Evolutionary conservation across 1,140 invertebrate species (phyloP).

Genomic region (Penaeus vannamei): DNA sequence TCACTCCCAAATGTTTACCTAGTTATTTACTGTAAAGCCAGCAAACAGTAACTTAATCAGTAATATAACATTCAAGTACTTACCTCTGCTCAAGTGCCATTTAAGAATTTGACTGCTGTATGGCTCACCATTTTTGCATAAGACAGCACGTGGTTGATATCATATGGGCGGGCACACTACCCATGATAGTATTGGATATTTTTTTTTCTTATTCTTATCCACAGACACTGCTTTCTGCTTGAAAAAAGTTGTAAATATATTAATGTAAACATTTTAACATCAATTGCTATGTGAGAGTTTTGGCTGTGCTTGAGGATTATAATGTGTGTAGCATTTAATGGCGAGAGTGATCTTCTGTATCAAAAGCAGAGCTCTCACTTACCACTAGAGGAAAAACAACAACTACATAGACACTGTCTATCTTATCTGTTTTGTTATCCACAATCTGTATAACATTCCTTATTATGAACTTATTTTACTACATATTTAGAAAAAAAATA

Average conservation of each 20-base stretch:
- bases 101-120: constrained; percentile 40
- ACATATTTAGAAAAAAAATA: too few species aligned
- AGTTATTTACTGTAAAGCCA: not conserved
- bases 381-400: too few species aligned
- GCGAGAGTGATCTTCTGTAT: too few species aligned
- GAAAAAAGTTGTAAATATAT: constrained; percentile 46
- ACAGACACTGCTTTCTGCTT: constrained; percentile 20
- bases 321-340: not conserved
- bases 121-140: constrained; percentile 37
- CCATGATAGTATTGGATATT: not conserved
- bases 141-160: constrained; percentile 26
- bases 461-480: too few species aligned
- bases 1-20: not conserved
- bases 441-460: too few species aligned
- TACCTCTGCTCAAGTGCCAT: constrained; percentile 46
- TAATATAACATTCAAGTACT: constrained; percentile 20
- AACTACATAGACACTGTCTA: too few species aligned
- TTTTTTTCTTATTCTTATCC: not conserved
- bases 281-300: constrained; percentile 28
- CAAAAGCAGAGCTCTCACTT: too few species aligned
- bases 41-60: not conserved
- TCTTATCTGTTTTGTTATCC: too few species aligned
- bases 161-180: constrained; percentile 4
- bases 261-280: constrained; percentile 35
- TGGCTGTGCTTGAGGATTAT: constrained; percentile 19